Evolutionary conservation across 1,140 invertebrate genomes (phyloP), one percentile per base, ranked within the genome.

Genomic region (Cyphomyrmex costatus): DNA sequence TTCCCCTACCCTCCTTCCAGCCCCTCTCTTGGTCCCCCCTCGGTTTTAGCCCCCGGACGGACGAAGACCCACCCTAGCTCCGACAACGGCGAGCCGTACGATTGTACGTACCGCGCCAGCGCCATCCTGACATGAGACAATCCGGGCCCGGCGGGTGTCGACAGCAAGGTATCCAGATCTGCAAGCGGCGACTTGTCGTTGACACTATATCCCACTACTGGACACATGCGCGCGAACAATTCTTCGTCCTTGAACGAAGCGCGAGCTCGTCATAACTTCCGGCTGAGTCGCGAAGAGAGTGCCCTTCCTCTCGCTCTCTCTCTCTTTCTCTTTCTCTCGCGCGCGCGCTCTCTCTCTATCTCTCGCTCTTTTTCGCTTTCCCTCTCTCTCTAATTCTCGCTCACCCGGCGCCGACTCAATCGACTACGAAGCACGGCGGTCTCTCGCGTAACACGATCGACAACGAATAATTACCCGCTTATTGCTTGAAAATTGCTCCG

Each of bases 51-150:
- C 79, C 79, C 79, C 79, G 79, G 66, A 82, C 27, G 83, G 49
- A 42, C 58, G 76, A 91, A 89, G 87, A 88, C 87, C 87, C 85
- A 89, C 88, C 88, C 88, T 89, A 71, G 70, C 46, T 86, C 71
- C 46, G 60, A 53, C 63, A 63, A 61, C 63, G 86, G 88, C 27
- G 76, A 70, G 73, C 66, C 27, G 77, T 68, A 70, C 46, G 82
- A 88, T 53, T 63, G 70, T 93, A 95, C 95, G 95, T 95, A 96
- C 96, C 96, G 96, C 92, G 96, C 96, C 94, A 96, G 95, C 94
- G 96, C 96, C 96, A 96, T 96, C 95, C 96, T 96, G 95, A 95
- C 96, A 96, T 96, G 96, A 94, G 95, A 96, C 91, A 96, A 95
- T 95, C 94, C 95, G 93, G 95, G 95, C 82, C 87, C 87, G 91